phyloP scores from a whole-genome alignment of 92 coral and sea anemone genomes.

The Porites divaricata region DNA sequence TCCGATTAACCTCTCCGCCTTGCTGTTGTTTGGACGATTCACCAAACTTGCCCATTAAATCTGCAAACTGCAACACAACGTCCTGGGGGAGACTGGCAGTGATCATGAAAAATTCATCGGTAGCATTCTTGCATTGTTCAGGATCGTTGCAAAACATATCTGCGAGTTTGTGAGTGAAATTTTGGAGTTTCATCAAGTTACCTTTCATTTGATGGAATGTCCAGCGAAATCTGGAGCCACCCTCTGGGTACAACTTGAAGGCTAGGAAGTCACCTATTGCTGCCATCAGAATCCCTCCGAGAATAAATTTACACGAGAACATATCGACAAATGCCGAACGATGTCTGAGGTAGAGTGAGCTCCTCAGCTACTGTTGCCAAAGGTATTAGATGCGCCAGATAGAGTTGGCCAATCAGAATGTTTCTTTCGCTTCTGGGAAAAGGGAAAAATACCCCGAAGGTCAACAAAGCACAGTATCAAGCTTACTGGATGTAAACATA shows the following conservation, averaged over 20 bases:
- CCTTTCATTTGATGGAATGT: not conserved
- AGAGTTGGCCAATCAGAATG: too few species aligned
- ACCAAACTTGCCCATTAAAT: not conserved
- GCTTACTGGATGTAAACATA: too few species aligned
- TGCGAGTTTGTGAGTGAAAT: conserved; percentile 1
- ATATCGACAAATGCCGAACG: not conserved
- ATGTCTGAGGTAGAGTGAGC: too few species aligned
- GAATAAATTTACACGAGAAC: not conserved
- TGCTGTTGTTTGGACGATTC: not conserved
- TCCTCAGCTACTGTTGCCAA: too few species aligned
- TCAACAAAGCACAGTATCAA: too few species aligned
- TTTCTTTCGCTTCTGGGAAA: too few species aligned
- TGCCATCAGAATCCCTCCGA: not conserved
- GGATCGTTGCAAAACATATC: conserved; percentile 33
- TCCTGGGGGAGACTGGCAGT: conserved; percentile 13
- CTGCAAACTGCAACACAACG: not conserved
- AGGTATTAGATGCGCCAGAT: too few species aligned
- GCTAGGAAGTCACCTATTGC: conserved; percentile 5
- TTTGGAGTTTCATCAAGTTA: not conserved
- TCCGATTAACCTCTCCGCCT: not conserved
- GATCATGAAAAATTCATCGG: conserved; percentile 2
- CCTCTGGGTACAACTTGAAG: not conserved
- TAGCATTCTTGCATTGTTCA: conserved; percentile 22
- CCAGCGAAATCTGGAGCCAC: conserved; percentile 18
- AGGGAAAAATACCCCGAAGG: too few species aligned